Percentiles rank a stretch among this genome's conserved stretches.
Conservation (phyloP, 1,140 invertebrate genomes). For the Lutraria rhynchaena region DNA sequence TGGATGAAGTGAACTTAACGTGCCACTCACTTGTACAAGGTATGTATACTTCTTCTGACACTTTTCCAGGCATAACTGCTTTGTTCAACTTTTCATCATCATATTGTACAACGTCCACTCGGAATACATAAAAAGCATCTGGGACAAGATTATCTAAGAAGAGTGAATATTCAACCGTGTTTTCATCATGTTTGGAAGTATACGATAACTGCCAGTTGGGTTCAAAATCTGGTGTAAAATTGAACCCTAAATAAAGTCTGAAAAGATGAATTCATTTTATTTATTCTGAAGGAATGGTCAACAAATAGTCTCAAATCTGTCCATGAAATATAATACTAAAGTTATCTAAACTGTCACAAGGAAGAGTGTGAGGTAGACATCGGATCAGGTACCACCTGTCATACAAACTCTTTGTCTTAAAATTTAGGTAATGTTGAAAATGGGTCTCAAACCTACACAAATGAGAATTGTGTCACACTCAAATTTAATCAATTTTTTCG, state of each 20-base stretch:
- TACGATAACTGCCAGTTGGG: background rate
- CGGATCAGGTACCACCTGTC: too few species aligned
- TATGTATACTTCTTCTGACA: conserved; percentile 6
- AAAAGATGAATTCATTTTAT: background rate
- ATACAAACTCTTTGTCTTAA: too few species aligned
- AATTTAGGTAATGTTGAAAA: too few species aligned
- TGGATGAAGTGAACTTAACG: too few species aligned
- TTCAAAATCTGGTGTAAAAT: background rate
- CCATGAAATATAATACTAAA: too few species aligned
- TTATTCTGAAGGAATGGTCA: too few species aligned
- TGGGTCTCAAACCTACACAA: too few species aligned
- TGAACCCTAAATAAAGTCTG: conserved; percentile 7
- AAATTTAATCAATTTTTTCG: too few species aligned
- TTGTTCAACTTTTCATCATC: conserved; percentile 21
- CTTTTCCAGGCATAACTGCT: conserved; percentile 13
- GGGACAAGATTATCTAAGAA: background rate
- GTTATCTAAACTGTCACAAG: too few species aligned
- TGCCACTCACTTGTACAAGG: conserved; percentile 54
- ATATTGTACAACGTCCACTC: conserved; percentile 37
- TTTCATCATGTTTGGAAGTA: background rate
- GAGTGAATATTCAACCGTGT: background rate
- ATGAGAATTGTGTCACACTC: too few species aligned
- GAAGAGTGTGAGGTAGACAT: too few species aligned
- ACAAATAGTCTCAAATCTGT: too few species aligned
- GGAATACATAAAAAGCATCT: conserved; percentile 51